Conservation (phyloP, 2,888 invertebrate species). For the Acronicta alni region DNA sequence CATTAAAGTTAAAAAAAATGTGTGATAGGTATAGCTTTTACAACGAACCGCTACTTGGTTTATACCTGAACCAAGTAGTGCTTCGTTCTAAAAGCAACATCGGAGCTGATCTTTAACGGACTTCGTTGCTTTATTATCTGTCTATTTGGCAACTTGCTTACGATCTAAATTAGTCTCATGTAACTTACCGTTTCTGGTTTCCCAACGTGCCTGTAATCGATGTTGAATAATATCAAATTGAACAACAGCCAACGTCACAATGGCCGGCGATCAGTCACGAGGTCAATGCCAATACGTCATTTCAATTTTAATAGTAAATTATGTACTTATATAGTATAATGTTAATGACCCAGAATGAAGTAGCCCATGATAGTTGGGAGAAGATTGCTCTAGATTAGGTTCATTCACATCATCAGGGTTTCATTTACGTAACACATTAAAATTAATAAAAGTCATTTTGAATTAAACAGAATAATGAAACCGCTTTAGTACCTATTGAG, state of each 20-base stretch:
- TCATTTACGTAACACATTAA: too few species aligned
- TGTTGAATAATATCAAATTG: conserved; percentile 29
- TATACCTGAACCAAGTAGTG: too few species aligned
- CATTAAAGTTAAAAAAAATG: too few species aligned
- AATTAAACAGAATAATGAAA: too few species aligned
- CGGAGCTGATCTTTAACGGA: too few species aligned
- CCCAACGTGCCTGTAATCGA: conserved; percentile 30
- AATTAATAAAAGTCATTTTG: too few species aligned
- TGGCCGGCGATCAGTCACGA: conserved; percentile 19
- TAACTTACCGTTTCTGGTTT: conserved; percentile 18
- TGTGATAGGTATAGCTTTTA: too few species aligned
- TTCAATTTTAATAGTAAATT: conserved; percentile 30
- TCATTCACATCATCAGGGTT: not conserved
- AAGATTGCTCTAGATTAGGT: conserved; percentile 1
- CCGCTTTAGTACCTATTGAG: too few species aligned
- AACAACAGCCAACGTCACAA: conserved; percentile 15
- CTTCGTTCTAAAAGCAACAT: too few species aligned
- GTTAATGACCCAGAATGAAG: conserved; percentile 28
- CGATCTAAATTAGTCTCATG: not conserved
- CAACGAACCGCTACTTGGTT: too few species aligned
- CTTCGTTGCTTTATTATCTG: not conserved
- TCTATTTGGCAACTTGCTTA: conserved; percentile 16
- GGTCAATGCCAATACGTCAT: conserved; percentile 53
- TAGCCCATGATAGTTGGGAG: conserved; percentile 22
- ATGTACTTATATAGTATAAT: not conserved